phyloP scores from a whole-genome alignment of 2,797 vertebrate genomes.

The Tolypeutes matacus region DNA sequence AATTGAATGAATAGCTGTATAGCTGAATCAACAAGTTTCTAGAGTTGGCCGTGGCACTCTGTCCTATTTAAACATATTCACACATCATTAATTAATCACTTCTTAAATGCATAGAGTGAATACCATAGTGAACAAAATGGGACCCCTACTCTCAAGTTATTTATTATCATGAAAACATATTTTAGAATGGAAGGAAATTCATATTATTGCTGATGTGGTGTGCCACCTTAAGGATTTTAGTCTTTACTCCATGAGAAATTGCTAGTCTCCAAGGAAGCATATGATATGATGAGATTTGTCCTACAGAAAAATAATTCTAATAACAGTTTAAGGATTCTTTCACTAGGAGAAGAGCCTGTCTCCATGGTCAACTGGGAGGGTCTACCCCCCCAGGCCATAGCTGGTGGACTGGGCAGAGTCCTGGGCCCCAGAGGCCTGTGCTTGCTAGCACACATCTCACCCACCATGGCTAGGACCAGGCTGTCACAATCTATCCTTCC shows the following conservation, averaged over 20 bases:
- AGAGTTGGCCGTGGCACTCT: neutral
- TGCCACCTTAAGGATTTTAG: neutral
- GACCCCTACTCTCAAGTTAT: neutral
- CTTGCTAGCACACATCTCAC: constrained; percentile 1
- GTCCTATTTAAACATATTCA: neutral
- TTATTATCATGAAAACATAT: neutral
- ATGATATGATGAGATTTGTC: neutral
- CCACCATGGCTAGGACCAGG: neutral
- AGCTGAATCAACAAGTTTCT: neutral
- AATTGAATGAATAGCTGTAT: neutral
- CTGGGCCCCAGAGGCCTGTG: constrained; percentile 58
- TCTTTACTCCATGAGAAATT: neutral
- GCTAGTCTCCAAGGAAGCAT: neutral
- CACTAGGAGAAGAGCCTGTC: neutral
- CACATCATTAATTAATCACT: neutral
- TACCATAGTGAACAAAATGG: neutral
- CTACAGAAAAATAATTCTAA: neutral
- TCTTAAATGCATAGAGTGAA: neutral
- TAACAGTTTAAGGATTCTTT: neutral
- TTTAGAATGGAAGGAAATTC: constrained; percentile 20
- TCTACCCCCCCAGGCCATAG: neutral
- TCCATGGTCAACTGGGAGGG: neutral
- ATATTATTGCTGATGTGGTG: neutral
- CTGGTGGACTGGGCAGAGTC: neutral
- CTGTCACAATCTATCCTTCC: neutral